These are phyloP conservation scores for Helicorthomorpha holstii DNA, from an alignment of 1,140 invertebrate species.

Conservation along the genomic window DNA sequence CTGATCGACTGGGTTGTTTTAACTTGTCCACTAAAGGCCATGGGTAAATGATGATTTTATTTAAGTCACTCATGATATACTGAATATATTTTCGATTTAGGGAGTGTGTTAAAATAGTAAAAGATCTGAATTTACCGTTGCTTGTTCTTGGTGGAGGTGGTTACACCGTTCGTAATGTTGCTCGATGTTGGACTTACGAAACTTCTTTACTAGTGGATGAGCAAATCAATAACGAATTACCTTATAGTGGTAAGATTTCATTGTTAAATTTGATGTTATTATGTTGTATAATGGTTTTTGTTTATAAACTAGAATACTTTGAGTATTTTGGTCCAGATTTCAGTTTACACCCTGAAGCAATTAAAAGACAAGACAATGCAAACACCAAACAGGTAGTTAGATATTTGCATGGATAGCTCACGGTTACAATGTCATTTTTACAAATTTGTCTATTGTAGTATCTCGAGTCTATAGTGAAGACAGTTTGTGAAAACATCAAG, in stretches of 20 bases:
- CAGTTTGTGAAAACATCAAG: constrained; percentile 71
- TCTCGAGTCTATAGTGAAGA: constrained; percentile 65
- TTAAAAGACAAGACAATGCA: constrained; percentile 67
- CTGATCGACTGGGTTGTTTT: constrained; percentile 81
- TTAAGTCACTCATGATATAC: neutral
- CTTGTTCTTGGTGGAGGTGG: constrained; percentile 91
- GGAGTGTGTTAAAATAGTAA: constrained; percentile 93
- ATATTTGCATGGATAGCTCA: constrained; percentile 10
- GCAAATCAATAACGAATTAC: constrained; percentile 76
- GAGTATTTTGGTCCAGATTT: constrained; percentile 94
- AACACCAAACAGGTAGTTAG: constrained; percentile 50
- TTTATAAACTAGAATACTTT: constrained; percentile 48
- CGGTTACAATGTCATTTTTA: constrained; percentile 6
- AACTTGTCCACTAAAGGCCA: constrained; percentile 78
- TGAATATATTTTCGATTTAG: constrained; percentile 18
- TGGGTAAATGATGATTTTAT: constrained; percentile 31
- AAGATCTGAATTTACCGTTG: constrained; percentile 80
- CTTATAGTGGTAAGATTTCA: constrained; percentile 43
- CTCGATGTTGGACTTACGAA: constrained; percentile 97
- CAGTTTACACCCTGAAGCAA: constrained; percentile 74
- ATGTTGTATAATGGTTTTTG: neutral
- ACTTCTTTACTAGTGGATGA: constrained; percentile 85
- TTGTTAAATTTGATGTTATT: neutral
- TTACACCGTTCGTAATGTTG: constrained; percentile 94
- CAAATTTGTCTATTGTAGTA: constrained; percentile 39